Evolutionary conservation across 2,888 invertebrate genomes (phyloP).

Genomic region (Zaprionus obscuricornis): DNA sequence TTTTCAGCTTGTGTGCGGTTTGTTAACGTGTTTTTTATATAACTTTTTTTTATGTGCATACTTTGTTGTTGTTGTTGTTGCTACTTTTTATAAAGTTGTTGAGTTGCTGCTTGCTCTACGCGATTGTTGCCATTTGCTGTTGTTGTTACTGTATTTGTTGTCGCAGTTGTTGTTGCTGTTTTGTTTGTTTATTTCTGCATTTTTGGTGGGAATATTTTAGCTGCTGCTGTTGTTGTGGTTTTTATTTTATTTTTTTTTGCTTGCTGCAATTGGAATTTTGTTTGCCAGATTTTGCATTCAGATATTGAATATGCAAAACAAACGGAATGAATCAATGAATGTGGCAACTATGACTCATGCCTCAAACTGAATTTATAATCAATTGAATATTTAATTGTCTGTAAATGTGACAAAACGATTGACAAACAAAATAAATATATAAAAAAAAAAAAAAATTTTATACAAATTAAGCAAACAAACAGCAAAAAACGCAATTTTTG

Average conservation of each 20-base stretch:
- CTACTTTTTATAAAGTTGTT: slow-evolving; percentile 52
- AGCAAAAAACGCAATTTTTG: too few relatives aligned
- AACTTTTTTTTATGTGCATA: slow-evolving; percentile 62
- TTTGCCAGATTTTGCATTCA: slow-evolving; percentile 23
- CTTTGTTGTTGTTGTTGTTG: slow-evolving; percentile 41
- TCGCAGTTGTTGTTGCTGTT: slow-evolving; percentile 23
- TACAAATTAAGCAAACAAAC: too few relatives aligned
- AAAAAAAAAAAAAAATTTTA: too few relatives aligned
- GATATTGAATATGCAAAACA: slow-evolving; percentile 27
- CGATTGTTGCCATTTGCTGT: too few relatives aligned
- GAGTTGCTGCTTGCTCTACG: slow-evolving; percentile 18
- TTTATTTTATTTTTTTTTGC: slow-evolving; percentile 12
- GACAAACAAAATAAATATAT: not conserved
- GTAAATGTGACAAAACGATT: too few relatives aligned
- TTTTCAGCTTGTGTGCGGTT: slow-evolving; percentile 22
- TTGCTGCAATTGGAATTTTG: slow-evolving; percentile 48
- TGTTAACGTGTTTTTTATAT: slow-evolving; percentile 70
- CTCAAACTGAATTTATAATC: not conserved
- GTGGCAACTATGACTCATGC: slow-evolving; percentile 49
- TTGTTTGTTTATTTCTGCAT: slow-evolving; percentile 55
- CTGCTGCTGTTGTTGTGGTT: slow-evolving; percentile 27
- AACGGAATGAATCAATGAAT: slow-evolving; percentile 45
- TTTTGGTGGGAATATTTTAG: slow-evolving; percentile 65
- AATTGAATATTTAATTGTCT: too few relatives aligned
- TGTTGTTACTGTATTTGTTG: slow-evolving; percentile 13